Base-by-base conservation (phyloP, 2,888 invertebrate genomes). In the Agrotis segetum region DNA sequence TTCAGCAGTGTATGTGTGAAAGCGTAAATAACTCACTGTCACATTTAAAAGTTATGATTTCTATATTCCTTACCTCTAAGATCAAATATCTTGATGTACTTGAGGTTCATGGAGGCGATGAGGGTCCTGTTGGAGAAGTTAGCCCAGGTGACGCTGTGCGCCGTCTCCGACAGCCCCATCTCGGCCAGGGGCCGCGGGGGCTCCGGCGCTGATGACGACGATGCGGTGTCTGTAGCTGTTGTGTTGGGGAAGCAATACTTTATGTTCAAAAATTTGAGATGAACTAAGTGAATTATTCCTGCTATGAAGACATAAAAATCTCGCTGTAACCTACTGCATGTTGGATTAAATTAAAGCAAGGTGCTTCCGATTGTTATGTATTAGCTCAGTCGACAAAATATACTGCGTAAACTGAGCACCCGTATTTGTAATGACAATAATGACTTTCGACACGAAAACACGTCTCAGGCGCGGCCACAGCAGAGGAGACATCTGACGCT, bases 41-140 rank as follows among this genome's bases (percentile, higher is more conserved):
- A 7, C 7, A 34, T 34, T 34, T 34, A 7, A 5, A 34, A 34
- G 34, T 34, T 34, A 34, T 0, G 34, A 7, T n/a, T n/a, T 46
- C 14, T 24, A n/a, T 0, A 53, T 1, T 14, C 9, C 86, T 88
- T 93, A 98, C 99, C 99, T 97, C 99, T 96, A 6, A 99, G 97
- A 94, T 99, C 99, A 89, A 98, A 98, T 49, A 99, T 96, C 93
- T 98, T 98, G 56, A 99, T 97, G 87, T 98, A 97, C 88, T 99
- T 99, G 86, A 98, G 97, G 93, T 98, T 99, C 97, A 99, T 98
- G 60, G 99, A 99, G n/a, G 98, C 97, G 2, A 98, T 97, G 47
- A 99, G 96, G 3, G 98, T 97, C 83, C 98, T 97, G 66, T 97
- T 97, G 73, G 97, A 97, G 81, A 97, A 97, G 81, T 97, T 96